Base-by-base conservation (phyloP, 2,113 vertebrate genomes). In the Epinephelus lanceolatus region DNA sequence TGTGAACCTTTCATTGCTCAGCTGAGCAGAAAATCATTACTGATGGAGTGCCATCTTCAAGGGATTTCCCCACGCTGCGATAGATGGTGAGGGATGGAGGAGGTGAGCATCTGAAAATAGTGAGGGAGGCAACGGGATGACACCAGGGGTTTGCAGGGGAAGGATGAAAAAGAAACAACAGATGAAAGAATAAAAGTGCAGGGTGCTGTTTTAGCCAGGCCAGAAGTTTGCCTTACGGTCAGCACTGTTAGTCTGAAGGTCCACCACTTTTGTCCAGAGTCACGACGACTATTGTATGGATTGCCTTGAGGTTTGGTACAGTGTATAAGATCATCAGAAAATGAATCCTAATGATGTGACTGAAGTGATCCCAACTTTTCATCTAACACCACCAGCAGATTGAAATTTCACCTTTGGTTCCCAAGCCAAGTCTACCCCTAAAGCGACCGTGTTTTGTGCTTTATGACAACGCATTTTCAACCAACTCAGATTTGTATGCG, bases 1-100 rank as follows among this genome's bases (percentile, higher is more conserved):
- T 86, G 88, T 85, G 85, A 78, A 78, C 76, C 80, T 91, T 87
- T 87, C 89, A 86, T 86, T 80, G 91, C 81, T 91, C 92, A 89
- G 81, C 81, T 83, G 88, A 93, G 93, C 93, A 90, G 92, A 94
- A 95, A 94, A 95, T 95, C 88, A 90, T 90, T 90, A 92, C 89
- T 91, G 92, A 94, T 93, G 79, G 90, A 93, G 84, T 63, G 37
- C 88, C 87, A 87, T 94, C 80, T 92, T 92, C 82, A 86, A 90
- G 92, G 93, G 93, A 91, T 87, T 93, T 93, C 92, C 91, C 94
- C 37, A 21, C 53, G 75, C 75, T 84, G 82, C 56, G 4, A 73
- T 78, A 51, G 71, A 74, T 76, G n/a, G 78, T 88, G 30, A 63
- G 60, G 55, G 30, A 65, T 68, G 45, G 27, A 75, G 61, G 71